Conservation (phyloP, 1,140 invertebrate species). For the Chironomus tepperi region DNA sequence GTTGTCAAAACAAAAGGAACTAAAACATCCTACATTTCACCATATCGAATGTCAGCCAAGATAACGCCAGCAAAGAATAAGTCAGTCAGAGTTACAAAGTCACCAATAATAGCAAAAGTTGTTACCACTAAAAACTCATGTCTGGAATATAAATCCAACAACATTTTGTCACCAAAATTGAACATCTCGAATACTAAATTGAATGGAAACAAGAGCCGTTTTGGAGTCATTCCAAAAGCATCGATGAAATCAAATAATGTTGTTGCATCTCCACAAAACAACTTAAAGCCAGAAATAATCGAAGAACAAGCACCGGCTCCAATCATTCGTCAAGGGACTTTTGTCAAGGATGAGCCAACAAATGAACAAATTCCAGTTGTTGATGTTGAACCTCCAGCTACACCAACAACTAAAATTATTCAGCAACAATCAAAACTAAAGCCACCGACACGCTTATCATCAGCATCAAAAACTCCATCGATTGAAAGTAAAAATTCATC, state of each 20-base stretch:
- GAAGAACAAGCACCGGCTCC: constrained; percentile 41
- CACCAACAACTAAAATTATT: constrained; percentile 42
- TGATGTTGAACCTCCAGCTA: constrained; percentile 38
- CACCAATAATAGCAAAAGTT: constrained; percentile 26
- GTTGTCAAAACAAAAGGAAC: constrained; percentile 27
- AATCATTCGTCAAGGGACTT: constrained; percentile 70
- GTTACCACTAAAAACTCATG: constrained; percentile 29
- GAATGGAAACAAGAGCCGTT: background rate
- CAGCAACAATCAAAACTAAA: constrained; percentile 31
- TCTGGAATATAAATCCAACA: constrained; percentile 35
- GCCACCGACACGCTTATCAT: constrained; percentile 30
- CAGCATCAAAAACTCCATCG: constrained; percentile 29
- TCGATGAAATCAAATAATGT: too few species aligned
- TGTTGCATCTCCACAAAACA: constrained; percentile 28
- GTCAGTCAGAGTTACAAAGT: background rate
- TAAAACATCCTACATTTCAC: constrained; percentile 37
- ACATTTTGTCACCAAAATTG: constrained; percentile 30
- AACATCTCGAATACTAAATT: constrained; percentile 31
- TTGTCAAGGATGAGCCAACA: constrained; percentile 69
- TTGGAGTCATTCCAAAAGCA: constrained; percentile 33
- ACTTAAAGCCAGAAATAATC: constrained; percentile 15
- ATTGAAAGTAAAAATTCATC: constrained; percentile 42
- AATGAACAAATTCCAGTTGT: constrained; percentile 39
- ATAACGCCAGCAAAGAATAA: background rate
- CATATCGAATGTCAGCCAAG: constrained; percentile 34